Conservation (phyloP, 2,888 invertebrate species). For the Cerastis leucographa region DNA sequence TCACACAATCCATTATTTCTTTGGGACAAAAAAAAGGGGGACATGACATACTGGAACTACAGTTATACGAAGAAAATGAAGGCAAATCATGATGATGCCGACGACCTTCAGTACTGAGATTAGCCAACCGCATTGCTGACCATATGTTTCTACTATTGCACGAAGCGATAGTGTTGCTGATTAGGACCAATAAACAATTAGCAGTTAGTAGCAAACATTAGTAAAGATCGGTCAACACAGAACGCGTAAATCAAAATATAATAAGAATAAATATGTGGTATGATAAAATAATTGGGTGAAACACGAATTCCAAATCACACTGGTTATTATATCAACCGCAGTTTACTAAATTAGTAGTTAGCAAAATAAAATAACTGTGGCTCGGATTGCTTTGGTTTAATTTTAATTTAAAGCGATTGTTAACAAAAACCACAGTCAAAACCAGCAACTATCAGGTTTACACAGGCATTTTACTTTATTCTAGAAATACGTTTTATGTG, state of each 20-base stretch:
- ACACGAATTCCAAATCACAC: not conserved
- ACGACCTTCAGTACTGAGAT: not conserved
- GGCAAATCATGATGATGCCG: not conserved
- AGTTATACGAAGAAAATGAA: not conserved
- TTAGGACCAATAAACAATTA: not conserved
- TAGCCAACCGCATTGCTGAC: not conserved
- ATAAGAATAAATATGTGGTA: not conserved
- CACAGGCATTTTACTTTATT: not conserved
- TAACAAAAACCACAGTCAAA: not conserved
- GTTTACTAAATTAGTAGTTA: slow-evolving; percentile 1
- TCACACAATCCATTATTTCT: too few species aligned
- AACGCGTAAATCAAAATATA: not conserved
- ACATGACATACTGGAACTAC: not conserved
- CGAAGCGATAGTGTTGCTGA: not conserved
- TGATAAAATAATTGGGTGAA: not conserved
- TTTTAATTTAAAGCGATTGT: slow-evolving; percentile 11
- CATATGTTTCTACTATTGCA: not conserved
- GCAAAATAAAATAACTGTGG: slow-evolving; percentile 4
- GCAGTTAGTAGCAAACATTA: not conserved
- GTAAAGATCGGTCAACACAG: not conserved
- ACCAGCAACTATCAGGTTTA: not conserved
- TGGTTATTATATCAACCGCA: slow-evolving; percentile 2
- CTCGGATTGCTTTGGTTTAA: not conserved
- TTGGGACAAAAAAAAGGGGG: too few species aligned
- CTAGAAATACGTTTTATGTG: not conserved